Evolutionary conservation across 1,140 invertebrate genomes (phyloP), one percentile per base, ranked within the genome.

Genomic region (Hydropsyche tenuis): DNA sequence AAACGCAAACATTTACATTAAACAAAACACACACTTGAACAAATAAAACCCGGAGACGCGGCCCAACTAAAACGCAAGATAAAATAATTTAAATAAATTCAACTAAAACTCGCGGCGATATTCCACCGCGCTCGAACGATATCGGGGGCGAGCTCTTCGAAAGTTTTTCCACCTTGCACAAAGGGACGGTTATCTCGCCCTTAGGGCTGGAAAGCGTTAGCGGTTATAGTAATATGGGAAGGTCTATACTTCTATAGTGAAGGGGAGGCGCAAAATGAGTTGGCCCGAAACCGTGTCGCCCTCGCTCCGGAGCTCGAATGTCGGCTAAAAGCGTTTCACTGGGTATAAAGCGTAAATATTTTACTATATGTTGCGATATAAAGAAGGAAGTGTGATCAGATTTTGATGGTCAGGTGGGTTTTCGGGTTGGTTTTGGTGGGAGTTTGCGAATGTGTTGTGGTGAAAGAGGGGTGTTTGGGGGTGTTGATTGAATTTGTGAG

Each of bases 251-350:
- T 37, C 30, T n/a, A n/a, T n/a, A n/a, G 30, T 23, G 16, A 43
- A 18, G 30, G 42, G 23, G 18, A 43, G 30, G 37, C n/a, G 30
- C 23, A 16, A 45, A 65, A 65, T 23, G 27, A 65, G 9, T 23
- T 65, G 63, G 14, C 37, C 22, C 56, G 22, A 22, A 60, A 56
- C 12, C 56, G 37, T 12, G 37, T 43, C 22, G 51, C 20, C 51
- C 18, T 53, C 51, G 18, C 7, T 60, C 9, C 30, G 30, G 20
- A 43, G 18, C 46, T 51, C 14, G 14, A 65, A 65, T 65, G 37
- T 65, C 63, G 18, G 11, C 30, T 45, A 45, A 45, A 65, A 65
- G 63, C 63, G 18, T 43, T 43, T 43, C 27, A 65, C 16, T 65
- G 27, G n/a, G 43, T 42, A 7, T 65, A 45, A 16, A 65, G 25